Evolutionary conservation across 1,140 invertebrate species (phyloP), one percentile per base, ranked within the genome.

Genomic region (Atopsyche davidsoni): DNA sequence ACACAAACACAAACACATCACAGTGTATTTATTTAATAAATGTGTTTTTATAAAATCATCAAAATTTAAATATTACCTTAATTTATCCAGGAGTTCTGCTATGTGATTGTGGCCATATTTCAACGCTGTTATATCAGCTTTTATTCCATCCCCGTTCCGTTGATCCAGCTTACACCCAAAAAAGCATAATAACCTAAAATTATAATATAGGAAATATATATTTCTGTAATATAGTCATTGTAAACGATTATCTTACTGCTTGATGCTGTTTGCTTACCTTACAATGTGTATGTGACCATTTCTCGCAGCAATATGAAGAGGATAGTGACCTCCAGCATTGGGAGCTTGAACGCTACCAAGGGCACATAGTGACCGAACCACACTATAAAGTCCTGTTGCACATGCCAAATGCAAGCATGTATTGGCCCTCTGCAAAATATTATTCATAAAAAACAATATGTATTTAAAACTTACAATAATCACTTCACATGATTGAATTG

Each of bases 121-220:
- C 32, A 89, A 73, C 13, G 88, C 87, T 51, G 86, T 85, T 17
- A 91, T 85, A 64, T 91, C 88, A 9, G 87, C 85, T 34, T 83
- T 79, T 22, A 90, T 83, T 49, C 86, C 86, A 66, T 87, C 85
- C 23, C 74, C 72, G 65, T 84, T 83, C 42, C 76, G 75, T 57
- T 80, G 76, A 57, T 85, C 81, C 6, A 84, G 77, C 52, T 81
- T 77, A 60, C 82, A 83, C 38, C 83, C 83, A 49, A 83, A 80
- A 53, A 89, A 73, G 62, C 87, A 86, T 31, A 92, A 71, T 63
- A 81, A 81, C 57, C 85, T 76, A 57, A 40, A 63, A 66, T 55
- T 35, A 39, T 46, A 50, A 36, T 4, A 28, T 28, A 28, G 24
- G 11, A 42, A 18, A 28, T 42, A 25, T 31, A 23, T 21, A 42